These are phyloP conservation scores for Pomatorhinus ruficollis DNA, from an alignment of 2,113 vertebrate genomes.

Conservation along the genomic window DNA sequence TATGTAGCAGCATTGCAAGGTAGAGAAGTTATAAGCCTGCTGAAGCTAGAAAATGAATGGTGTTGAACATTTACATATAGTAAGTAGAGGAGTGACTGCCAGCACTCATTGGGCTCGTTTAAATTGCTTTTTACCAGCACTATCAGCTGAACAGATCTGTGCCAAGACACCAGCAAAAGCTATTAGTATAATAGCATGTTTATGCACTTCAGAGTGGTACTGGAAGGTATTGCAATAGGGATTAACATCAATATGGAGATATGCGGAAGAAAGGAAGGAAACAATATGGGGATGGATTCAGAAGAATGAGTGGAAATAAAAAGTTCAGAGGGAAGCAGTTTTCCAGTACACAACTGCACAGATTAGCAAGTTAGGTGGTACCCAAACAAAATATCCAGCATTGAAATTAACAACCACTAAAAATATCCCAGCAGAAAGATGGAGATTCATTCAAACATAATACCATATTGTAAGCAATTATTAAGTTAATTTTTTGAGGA, in stretches of 20 bases:
- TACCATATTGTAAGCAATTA: background rate
- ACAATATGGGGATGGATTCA: background rate
- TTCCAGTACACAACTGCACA: background rate
- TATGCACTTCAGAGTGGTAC: background rate
- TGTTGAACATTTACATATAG: background rate
- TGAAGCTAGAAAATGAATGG: background rate
- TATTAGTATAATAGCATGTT: background rate
- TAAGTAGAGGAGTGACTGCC: background rate
- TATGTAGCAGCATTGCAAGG: background rate
- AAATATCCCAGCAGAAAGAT: background rate
- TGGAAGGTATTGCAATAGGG: background rate
- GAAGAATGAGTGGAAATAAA: background rate
- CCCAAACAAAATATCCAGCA: background rate
- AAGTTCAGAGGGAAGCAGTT: background rate
- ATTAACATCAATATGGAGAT: background rate
- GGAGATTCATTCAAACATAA: background rate
- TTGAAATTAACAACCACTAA: background rate
- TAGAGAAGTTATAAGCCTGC: background rate
- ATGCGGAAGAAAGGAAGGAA: background rate
- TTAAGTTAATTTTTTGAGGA: background rate
- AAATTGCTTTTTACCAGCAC: constrained; percentile 28
- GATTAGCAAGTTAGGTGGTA: background rate
- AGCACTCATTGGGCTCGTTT: background rate
- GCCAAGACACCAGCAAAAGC: background rate
- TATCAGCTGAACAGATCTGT: background rate